Evolutionary conservation across 2,113 vertebrate genomes (phyloP), one percentile per base, ranked within the genome.

Genomic region (Etia nguti): DNA sequence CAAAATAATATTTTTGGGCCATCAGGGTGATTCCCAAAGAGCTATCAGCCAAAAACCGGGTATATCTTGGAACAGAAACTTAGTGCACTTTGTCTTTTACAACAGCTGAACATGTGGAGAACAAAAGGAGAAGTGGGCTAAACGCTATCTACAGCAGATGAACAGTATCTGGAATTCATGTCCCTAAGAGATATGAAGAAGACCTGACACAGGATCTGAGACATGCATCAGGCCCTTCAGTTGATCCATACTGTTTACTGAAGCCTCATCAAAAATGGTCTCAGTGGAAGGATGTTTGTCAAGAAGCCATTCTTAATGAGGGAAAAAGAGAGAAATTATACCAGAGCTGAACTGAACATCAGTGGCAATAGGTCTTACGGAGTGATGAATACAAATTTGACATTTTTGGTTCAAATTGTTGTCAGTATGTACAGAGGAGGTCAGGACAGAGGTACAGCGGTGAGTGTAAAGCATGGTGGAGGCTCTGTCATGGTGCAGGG

Each of bases 131-230:
- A 48, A 75, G 41, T 75, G 1, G 70, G 9, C 0, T 48, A 5
- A 48, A 29, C 0, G 1, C 13, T 20, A 75, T 48, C 24, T 75
- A 48, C 41, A 48, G 15, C 24, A 48, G 15, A 48, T 29, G 15
- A 46, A 75, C 1, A 29, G 15, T 29, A 29, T 48, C 70, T 75
- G 15, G 24, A 75, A 73, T 16, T 73, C 2, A 18, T 46, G 13
- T 46, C 68, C 38, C 4, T 43, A 43, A 46, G 22, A 73, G 1
- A 46, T 26, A 26, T 0, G 1, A 9, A 46, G 15, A 24, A 43
- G 36, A 70, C 12, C n/a, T 43, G n/a, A 68, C 36, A 8, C 62
- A 41, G 62, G 62, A 68, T 41, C 62, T 68, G 65, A 43, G n/a
- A 43, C 13, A 0, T 73, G 22, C 22, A 73, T 1, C 38, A 43